A percentile compares a stretch with the other conserved stretches of the same genome.
phyloP scores from a whole-genome alignment of 2,113 vertebrate species.

The Stegostoma tigrinum region DNA sequence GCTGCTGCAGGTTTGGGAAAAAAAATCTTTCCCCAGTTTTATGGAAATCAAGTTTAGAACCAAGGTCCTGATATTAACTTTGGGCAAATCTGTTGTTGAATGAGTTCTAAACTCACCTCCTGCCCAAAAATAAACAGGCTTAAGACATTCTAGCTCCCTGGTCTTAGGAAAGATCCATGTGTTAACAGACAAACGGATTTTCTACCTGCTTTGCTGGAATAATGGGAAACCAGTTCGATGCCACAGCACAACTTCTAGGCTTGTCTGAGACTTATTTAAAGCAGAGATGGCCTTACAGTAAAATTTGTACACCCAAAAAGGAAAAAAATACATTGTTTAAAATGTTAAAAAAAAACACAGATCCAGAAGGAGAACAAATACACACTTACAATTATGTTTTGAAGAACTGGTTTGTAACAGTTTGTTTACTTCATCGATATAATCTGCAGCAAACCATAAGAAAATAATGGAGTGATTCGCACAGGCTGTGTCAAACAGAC shows the following conservation, averaged over 20 bases:
- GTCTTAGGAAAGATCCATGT: neutral
- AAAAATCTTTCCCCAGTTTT: neutral
- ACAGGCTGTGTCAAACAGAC: conserved; percentile 36
- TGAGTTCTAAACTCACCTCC: neutral
- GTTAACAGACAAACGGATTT: neutral
- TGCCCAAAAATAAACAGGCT: neutral
- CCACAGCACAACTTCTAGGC: neutral
- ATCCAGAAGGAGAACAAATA: neutral
- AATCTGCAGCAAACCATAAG: conserved; percentile 64
- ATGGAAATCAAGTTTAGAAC: neutral
- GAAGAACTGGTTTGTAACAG: conserved; percentile 45
- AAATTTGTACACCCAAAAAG: neutral
- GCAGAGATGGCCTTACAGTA: neutral
- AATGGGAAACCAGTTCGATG: neutral
- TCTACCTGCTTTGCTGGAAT: neutral
- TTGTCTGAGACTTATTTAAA: neutral
- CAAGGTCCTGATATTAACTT: neutral
- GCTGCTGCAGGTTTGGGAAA: neutral
- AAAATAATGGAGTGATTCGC: conserved; percentile 54
- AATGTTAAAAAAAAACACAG: neutral
- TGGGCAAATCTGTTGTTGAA: neutral
- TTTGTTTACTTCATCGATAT: conserved; percentile 54
- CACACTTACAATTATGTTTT: conserved; percentile 58
- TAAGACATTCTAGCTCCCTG: neutral
- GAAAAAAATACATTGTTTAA: neutral